These are phyloP conservation scores for Oreortyx pictus DNA, from an alignment of 2,797 vertebrate genomes.

Conservation along the genomic window DNA sequence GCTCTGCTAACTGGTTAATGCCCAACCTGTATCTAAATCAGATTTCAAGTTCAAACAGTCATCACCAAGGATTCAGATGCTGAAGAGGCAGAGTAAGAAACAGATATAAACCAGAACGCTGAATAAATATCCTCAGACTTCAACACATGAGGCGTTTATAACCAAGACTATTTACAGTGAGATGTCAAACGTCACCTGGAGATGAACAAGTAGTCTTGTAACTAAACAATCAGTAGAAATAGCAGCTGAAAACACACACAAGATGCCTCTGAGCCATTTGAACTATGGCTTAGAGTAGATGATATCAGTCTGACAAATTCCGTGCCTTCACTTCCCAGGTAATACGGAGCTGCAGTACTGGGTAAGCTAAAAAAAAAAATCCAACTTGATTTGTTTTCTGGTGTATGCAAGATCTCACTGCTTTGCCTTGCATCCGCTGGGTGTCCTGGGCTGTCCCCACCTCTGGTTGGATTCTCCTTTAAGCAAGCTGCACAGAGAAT, in stretches of 20 bases:
- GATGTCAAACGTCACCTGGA: slow-evolving; percentile 23
- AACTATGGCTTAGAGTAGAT: neutral
- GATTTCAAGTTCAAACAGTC: neutral
- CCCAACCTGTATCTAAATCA: neutral
- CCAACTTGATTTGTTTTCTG: neutral
- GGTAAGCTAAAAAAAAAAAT: neutral
- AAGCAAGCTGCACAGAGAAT: neutral
- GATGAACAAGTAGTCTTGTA: neutral
- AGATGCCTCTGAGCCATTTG: neutral
- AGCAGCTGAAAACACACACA: neutral
- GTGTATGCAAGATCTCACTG: neutral
- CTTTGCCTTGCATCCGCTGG: neutral
- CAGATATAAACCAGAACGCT: neutral
- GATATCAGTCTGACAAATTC: neutral
- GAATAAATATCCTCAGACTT: neutral
- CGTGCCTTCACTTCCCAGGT: neutral
- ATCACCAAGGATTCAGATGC: neutral
- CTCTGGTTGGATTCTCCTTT: neutral
- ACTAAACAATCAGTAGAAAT: neutral
- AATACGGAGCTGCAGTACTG: neutral
- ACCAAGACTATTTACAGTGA: neutral
- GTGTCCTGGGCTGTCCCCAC: neutral
- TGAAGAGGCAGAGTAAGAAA: slow-evolving; percentile 7
- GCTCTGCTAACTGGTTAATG: neutral
- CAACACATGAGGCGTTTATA: neutral